These are phyloP conservation scores for Pantherophis vulpinus DNA, from an alignment of 2,797 vertebrate genomes.

Conservation along the genomic window DNA sequence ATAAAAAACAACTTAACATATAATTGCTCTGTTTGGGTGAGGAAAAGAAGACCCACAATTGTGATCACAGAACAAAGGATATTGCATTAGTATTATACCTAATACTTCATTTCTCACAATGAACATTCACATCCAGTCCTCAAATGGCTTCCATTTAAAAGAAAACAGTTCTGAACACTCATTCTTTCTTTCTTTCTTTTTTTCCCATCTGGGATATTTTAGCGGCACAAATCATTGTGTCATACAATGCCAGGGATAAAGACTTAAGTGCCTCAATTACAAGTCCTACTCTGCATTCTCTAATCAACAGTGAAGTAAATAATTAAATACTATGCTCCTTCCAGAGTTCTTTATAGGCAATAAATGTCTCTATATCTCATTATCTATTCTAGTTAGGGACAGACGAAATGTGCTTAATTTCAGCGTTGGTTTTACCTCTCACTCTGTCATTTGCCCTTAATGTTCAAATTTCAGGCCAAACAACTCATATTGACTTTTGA, in stretches of 20 bases:
- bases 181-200: not conserved
- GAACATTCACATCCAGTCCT: conserved; percentile 11
- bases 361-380: conserved; percentile 17
- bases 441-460: not conserved
- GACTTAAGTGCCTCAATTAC: conserved; percentile 20
- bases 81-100: not conserved
- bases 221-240: conserved; percentile 10
- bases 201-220: not conserved
- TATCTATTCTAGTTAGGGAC: conserved; percentile 1
- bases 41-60: not conserved
- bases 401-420: conserved; percentile 1
- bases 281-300: conserved; percentile 12
- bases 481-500: not conserved
- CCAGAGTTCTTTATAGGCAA: conserved; percentile 9
- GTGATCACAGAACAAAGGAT: conserved; percentile 15
- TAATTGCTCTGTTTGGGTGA: not conserved
- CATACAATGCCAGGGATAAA: not conserved
- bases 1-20: conserved; percentile 23
- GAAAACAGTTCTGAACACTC: not conserved
- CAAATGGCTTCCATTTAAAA: not conserved
- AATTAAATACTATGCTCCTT: conserved; percentile 10
- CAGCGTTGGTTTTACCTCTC: conserved; percentile 2
- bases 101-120: not conserved
- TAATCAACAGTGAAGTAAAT: conserved; percentile 32
- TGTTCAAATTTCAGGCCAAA: not conserved